These are phyloP conservation scores for Callyntrura sp. DNA, from an alignment of 2,888 invertebrate genomes.

Conservation along the genomic window DNA sequence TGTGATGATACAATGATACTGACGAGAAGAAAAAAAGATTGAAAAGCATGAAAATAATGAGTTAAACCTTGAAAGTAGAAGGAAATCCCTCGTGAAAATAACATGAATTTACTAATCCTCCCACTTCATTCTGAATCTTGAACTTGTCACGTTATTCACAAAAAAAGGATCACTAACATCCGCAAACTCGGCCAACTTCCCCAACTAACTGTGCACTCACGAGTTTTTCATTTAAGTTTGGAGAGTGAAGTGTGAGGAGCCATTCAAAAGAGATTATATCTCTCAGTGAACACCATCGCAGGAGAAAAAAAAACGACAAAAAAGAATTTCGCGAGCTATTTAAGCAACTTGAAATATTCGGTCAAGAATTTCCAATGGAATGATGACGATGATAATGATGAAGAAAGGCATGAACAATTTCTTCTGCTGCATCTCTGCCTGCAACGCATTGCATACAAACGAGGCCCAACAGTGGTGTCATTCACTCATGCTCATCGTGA, in stretches of 20 bases:
- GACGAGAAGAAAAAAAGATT: conserved; percentile 27
- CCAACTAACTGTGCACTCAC: neutral
- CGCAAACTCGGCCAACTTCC: neutral
- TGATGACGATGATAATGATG: conserved; percentile 29
- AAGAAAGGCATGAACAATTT: neutral
- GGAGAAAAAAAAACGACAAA: conserved; percentile 43
- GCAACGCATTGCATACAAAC: neutral
- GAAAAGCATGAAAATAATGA: conserved; percentile 65
- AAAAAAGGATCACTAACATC: conserved; percentile 9
- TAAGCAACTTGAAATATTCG: conserved; percentile 63
- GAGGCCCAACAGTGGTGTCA: conserved; percentile 24
- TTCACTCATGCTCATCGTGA: conserved; percentile 29
- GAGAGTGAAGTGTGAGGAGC: conserved; percentile 16
- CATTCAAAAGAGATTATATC: conserved; percentile 56
- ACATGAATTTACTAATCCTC: conserved; percentile 5
- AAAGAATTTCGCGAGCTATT: conserved; percentile 62
- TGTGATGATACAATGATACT: no score
- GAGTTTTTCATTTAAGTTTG: no score
- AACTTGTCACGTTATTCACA: conserved; percentile 48
- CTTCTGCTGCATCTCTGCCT: conserved; percentile 34
- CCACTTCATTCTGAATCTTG: conserved; percentile 6
- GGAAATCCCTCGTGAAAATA: conserved; percentile 10
- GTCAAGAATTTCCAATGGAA: conserved; percentile 64
- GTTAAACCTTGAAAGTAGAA: conserved; percentile 20
- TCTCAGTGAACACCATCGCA: conserved; percentile 12